Percentiles rank a stretch among this genome's conserved stretches.
Evolutionary conservation across 2,113 vertebrate species (phyloP).

Genomic region (Neodontobutis hainanensis): DNA sequence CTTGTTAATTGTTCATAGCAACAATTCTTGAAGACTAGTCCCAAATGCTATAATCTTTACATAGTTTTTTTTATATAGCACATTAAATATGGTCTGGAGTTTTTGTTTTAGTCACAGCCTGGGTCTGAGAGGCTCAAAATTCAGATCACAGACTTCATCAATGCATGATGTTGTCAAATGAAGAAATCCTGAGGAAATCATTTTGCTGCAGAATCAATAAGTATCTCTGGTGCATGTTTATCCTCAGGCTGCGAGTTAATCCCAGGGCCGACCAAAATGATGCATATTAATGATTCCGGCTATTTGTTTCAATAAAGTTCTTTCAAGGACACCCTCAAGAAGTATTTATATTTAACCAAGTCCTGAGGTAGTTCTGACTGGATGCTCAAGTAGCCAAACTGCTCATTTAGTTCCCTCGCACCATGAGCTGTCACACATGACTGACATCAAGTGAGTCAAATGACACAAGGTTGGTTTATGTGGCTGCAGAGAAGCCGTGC

Average conservation of each 20-base stretch:
- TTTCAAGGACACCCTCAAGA: slow-evolving; percentile 15
- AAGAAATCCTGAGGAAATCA: slow-evolving; percentile 35
- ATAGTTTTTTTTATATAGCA: no score
- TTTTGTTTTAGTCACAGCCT: not conserved
- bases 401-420: slow-evolving; percentile 1
- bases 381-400: not conserved
- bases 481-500: not conserved
- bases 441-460: slow-evolving; percentile 6
- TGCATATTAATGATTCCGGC: slow-evolving; percentile 38
- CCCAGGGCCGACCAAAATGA: slow-evolving; percentile 5
- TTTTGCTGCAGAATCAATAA: slow-evolving; percentile 26
- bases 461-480: slow-evolving; percentile 1
- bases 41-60: no score
- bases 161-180: slow-evolving; percentile 21
- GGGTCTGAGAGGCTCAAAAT: slow-evolving; percentile 1
- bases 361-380: not conserved
- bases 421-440: not conserved
- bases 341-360: not conserved
- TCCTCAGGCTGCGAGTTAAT: slow-evolving; percentile 27
- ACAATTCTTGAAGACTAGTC: no score
- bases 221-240: slow-evolving; percentile 35
- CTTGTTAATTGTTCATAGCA: no score
- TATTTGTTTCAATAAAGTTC: slow-evolving; percentile 18
- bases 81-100: not conserved
- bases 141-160: slow-evolving; percentile 10